Conservation (phyloP, 1,140 invertebrate species). For the Brachionus koreanus region DNA sequence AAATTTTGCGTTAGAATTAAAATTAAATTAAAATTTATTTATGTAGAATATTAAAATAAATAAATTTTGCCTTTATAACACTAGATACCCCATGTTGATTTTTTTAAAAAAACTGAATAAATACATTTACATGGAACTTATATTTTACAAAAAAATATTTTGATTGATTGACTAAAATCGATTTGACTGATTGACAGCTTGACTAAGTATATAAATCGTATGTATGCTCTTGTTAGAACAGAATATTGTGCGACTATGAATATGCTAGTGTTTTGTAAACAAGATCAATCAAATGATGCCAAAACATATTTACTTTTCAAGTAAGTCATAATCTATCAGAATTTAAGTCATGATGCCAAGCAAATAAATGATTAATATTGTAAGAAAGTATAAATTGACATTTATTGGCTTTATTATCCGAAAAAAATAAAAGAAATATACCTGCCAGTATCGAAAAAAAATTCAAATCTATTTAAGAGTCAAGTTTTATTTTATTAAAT, state of each 20-base stretch:
- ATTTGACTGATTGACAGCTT: slow-evolving; percentile 38
- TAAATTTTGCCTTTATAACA: not conserved
- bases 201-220: slow-evolving; percentile 35
- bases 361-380: not conserved
- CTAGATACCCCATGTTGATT: not conserved
- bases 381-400: not conserved
- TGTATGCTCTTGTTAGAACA: slow-evolving; percentile 18
- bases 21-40: too few relatives aligned
- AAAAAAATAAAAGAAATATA: not conserved
- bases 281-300: slow-evolving; percentile 35
- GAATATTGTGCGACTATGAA: not conserved
- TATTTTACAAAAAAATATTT: not conserved
- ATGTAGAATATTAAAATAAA: too few relatives aligned
- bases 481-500: not conserved
- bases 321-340: not conserved
- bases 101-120: not conserved
- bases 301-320: slow-evolving; percentile 5
- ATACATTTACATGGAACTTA: not conserved
- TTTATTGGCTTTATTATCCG: slow-evolving; percentile 6
- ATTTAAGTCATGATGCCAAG: not conserved
- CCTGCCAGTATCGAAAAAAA: not conserved
- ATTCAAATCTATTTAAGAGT: not conserved
- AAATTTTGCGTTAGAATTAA: too few relatives aligned
- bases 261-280: not conserved
- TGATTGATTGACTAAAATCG: slow-evolving; percentile 37